Evolutionary conservation across 2,888 invertebrate species (phyloP), one percentile per base, ranked within the genome.

Genomic region (Drosophila kokeensis): DNA sequence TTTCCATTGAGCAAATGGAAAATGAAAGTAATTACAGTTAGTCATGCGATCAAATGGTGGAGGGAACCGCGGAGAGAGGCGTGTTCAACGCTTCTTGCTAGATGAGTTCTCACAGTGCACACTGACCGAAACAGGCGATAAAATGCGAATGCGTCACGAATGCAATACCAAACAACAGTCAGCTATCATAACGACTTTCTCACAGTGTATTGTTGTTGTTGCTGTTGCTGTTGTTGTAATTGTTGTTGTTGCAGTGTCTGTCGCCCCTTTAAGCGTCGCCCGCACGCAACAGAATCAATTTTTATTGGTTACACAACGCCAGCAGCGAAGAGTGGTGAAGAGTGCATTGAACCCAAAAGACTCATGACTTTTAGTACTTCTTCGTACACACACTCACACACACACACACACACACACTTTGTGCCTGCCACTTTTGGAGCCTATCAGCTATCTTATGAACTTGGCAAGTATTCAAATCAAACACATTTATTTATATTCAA

Each of bases 241-340:
- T 18, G 21, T 40, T 42, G 38, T 18, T 15, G 38, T 10, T 27
- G 29, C 50, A 24, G 45, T 24, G n/a, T 27, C 71, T 10, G 53
- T 30, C 29, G n/a, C 49, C 38, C 32, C 27, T 68, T n/a, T 58
- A 15, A 24, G 18, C n/a, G 49, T 52, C 62, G 73, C 79, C 71
- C 77, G 66, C 82, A 70, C 76, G 73, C 79, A 84, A 79, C 74
- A 84, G 84, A 85, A 85, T 85, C 84, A 85, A 85, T 85, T 79
- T 84, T 86, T 85, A 85, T 85, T 86, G 84, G 84, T 85, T 85
- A 86, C 84, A 86, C 87, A 85, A 85, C 87, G 73, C 54, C 79
- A 70, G 68, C 76, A 76, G 76, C 83, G 73, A 70, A 24, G 15
- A 24, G 24, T 72, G 70, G 69, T 38, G 69, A 54, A 62, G 59